Base-by-base conservation (phyloP, 2,888 invertebrate genomes). In the Morpho helenor region DNA sequence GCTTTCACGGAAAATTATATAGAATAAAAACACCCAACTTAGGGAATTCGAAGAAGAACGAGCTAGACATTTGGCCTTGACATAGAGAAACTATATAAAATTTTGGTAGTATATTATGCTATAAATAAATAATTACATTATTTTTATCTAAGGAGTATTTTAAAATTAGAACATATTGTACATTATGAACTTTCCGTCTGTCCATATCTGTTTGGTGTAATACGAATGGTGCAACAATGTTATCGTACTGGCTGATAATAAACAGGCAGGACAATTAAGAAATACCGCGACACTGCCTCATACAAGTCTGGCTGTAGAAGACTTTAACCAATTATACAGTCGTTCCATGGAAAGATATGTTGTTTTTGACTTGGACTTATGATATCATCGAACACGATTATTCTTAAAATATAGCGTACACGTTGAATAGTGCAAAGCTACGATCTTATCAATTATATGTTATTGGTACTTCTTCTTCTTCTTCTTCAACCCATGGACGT, bases 271-370 rank as follows among this genome's bases (percentile, higher is more conserved):
- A 68, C 77, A 82, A 84, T 85, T 83, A 84, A 76, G 76, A 69
- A 81, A 86, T 84, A 74, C 83, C 79, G 76, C 71, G 77, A 77
- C 79, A 79, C 79, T 82, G 72, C 71, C 75, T 82, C 82, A 79
- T 71, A 73, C 74, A 64, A 68, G 72, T 68, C 68, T 68, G 64
- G 71, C 84, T 85, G 84, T 82, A 80, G 80, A 75, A 76, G 76
- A 80, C 77, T 76, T 77, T 67, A 75, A 84, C 75, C 79, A 84
- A 85, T 87, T 84, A 84, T 74, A 73, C 73, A 72, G 74, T 71
- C 73, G 62, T 49, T 47, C 53, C 31, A 49, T 52, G 63, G 56
- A 65, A 61, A 63, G 57, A 49, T 57, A 51, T 51, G 53, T 52
- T 55, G n/a, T n/a, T n/a, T n/a, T n/a, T n/a, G n/a, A n/a, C n/a